Percentiles rank a stretch among this genome's conserved stretches.
Evolutionary conservation across 2,888 invertebrate species (phyloP).

Genomic region (Rutpela maculata): DNA sequence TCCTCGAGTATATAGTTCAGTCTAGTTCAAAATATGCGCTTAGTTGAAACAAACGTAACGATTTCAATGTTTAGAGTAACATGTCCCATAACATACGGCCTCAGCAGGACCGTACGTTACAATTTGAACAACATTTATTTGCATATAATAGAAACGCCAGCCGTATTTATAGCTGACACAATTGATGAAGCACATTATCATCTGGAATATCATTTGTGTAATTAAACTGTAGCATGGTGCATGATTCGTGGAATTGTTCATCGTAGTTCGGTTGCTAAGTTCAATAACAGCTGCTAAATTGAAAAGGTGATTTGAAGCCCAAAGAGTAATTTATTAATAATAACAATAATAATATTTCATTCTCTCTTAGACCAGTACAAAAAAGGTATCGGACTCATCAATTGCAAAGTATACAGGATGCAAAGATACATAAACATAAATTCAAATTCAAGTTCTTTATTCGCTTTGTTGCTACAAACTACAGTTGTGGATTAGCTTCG

Average conservation of each 20-base stretch:
- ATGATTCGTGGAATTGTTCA: conserved; percentile 21
- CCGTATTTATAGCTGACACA: conserved; percentile 66
- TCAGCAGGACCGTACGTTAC: conserved; percentile 62
- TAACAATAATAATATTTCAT: too few relatives aligned
- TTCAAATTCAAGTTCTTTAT: too few relatives aligned
- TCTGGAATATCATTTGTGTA: conserved; percentile 52
- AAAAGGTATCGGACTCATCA: too few relatives aligned
- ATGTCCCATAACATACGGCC: conserved; percentile 59
- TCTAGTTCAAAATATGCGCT: conserved; percentile 32
- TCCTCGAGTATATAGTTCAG: conserved; percentile 30
- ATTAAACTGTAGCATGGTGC: conserved; percentile 54
- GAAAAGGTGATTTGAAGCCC: too few relatives aligned
- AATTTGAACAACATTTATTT: conserved; percentile 69
- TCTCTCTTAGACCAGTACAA: too few relatives aligned
- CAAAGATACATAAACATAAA: too few relatives aligned
- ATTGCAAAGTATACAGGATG: too few relatives aligned
- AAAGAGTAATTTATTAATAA: too few relatives aligned
- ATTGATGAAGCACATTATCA: conserved; percentile 66
- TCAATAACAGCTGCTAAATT: background rate
- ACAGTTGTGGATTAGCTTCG: too few relatives aligned
- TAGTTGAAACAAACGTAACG: conserved; percentile 47
- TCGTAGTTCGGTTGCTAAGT: background rate
- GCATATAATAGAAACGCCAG: conserved; percentile 71
- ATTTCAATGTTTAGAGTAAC: conserved; percentile 53
- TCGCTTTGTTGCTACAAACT: too few relatives aligned